Evolutionary conservation across 2,888 invertebrate species (phyloP).

Genomic region (Rhagonycha fulva): DNA sequence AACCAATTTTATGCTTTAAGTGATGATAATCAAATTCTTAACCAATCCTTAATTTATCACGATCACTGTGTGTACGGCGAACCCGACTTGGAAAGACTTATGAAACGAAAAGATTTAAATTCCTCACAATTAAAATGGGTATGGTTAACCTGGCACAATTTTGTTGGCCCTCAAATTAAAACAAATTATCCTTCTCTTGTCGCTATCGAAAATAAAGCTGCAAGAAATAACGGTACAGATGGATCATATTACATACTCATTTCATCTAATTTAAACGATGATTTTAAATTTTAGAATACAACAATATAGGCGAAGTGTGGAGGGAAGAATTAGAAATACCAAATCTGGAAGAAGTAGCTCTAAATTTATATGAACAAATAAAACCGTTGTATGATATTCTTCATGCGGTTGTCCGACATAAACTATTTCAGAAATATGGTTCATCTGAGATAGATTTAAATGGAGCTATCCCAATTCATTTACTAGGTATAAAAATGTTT

Average conservation of each 20-base stretch:
- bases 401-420: slow-evolving; percentile 73
- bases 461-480: slow-evolving; percentile 70
- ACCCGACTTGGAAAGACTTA: slow-evolving; percentile 64
- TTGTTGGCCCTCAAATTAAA: slow-evolving; percentile 62
- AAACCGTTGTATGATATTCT: slow-evolving; percentile 69
- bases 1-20: slow-evolving; percentile 28
- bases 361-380: slow-evolving; percentile 60
- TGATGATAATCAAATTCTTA: slow-evolving; percentile 25
- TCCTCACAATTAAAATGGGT: slow-evolving; percentile 55
- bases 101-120: slow-evolving; percentile 53
- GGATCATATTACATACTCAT: background rate
- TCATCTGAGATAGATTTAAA: slow-evolving; percentile 56
- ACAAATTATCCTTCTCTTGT: slow-evolving; percentile 61
- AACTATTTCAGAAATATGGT: slow-evolving; percentile 62
- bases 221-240: slow-evolving; percentile 64
- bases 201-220: slow-evolving; percentile 65
- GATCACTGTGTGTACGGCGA: slow-evolving; percentile 63
- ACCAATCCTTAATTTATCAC: slow-evolving; percentile 38
- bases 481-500: slow-evolving; percentile 61
- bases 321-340: slow-evolving; percentile 66
- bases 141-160: slow-evolving; percentile 72
- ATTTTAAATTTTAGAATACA: slow-evolving; percentile 60
- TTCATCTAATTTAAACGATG: background rate
- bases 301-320: slow-evolving; percentile 68
- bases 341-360: slow-evolving; percentile 60